Conservation (phyloP, 2,113 vertebrate species). For the Ciconia maguari region DNA sequence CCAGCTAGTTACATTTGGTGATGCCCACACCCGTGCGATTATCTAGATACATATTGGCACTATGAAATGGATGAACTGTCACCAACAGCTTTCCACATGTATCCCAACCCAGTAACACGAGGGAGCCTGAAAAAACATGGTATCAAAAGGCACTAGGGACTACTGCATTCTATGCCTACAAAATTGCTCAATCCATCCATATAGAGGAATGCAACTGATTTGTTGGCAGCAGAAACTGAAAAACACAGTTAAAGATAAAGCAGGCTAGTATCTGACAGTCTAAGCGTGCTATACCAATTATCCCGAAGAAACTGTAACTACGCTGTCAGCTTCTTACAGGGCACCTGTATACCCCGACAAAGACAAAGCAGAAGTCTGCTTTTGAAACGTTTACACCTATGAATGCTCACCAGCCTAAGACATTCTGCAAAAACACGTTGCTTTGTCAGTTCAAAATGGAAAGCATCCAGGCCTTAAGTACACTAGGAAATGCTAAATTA, state of each 20-base stretch:
- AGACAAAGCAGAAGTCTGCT: not conserved
- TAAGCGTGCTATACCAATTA: not conserved
- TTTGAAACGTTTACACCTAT: not conserved
- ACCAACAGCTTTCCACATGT: not conserved
- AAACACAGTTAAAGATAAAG: not conserved
- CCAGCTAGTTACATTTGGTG: not conserved
- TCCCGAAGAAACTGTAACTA: not conserved
- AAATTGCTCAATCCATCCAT: not conserved
- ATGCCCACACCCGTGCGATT: not conserved
- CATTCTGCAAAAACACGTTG: not conserved
- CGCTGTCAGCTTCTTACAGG: not conserved
- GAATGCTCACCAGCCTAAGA: not conserved
- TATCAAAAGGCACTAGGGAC: not conserved
- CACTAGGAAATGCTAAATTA: not conserved
- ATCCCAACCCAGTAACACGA: not conserved
- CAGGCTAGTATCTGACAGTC: not conserved
- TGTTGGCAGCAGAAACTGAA: not conserved
- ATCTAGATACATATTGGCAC: not conserved
- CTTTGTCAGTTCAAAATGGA: not conserved
- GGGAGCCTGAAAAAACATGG: not conserved
- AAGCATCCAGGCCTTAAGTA: not conserved
- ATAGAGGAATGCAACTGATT: not conserved
- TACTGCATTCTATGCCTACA: not conserved
- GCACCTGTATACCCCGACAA: not conserved
- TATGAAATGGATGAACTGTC: not conserved